Conservation (phyloP, 2,113 vertebrate species). For the Psephotus haematonotus region DNA sequence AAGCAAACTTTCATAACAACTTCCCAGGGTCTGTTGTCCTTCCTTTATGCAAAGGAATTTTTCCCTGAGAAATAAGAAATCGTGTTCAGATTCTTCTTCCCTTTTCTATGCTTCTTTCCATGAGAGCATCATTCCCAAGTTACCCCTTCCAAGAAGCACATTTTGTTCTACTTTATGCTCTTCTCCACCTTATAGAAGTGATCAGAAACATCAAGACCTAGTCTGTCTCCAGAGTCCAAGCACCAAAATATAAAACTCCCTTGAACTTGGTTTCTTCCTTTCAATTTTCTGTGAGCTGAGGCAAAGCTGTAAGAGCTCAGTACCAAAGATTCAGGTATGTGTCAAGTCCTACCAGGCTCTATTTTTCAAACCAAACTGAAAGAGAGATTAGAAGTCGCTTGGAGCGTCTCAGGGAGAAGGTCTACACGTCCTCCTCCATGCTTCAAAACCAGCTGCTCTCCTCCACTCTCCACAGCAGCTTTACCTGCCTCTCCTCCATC, state of each 20-base stretch:
- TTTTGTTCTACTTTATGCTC: not conserved
- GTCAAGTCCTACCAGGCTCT: not conserved
- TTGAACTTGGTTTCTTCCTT: not conserved
- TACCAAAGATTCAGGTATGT: rapidly evolving
- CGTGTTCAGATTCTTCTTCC: not conserved
- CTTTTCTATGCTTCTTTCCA: not conserved
- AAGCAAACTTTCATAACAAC: not conserved
- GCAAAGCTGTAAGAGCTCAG: not conserved
- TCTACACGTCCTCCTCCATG: rapidly evolving
- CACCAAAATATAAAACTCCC: not conserved
- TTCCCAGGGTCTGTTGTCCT: not conserved
- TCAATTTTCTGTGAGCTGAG: not conserved
- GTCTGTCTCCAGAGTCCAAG: not conserved
- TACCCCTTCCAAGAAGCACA: not conserved
- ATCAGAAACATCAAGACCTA: not conserved
- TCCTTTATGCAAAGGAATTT: not conserved
- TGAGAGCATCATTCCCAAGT: not conserved
- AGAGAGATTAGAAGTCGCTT: not conserved
- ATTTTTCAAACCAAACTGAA: not conserved
- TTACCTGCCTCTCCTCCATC: conserved; percentile 4
- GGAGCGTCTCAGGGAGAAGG: not conserved
- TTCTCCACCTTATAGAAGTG: not conserved
- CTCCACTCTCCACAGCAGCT: not conserved
- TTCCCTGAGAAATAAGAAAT: not conserved
- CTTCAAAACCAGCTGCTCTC: not conserved